These are phyloP conservation scores for Epizoanthus ramosus DNA, from an alignment of 92 coral and sea anemone genomes.

Conservation along the genomic window DNA sequence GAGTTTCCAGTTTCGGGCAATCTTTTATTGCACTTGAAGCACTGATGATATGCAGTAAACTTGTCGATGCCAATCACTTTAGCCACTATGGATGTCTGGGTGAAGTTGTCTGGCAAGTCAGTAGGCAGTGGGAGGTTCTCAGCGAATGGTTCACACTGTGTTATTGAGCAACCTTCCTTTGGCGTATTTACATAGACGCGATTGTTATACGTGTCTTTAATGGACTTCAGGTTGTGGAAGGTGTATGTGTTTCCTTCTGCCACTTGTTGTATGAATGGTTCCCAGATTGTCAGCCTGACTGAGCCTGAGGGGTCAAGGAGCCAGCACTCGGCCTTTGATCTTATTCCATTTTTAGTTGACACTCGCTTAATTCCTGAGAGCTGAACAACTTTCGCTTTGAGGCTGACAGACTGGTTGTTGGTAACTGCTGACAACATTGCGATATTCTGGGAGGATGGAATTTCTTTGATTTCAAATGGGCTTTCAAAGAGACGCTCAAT, in stretches of 20 bases:
- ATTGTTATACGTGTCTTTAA: background rate
- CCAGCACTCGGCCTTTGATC: conserved; percentile 41
- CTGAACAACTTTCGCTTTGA: conserved; percentile 45
- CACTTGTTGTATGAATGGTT: conserved; percentile 39
- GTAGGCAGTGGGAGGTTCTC: too few relatives aligned
- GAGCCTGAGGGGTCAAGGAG: conserved; percentile 45
- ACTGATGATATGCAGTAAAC: too few relatives aligned
- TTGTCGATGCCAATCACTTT: too few relatives aligned
- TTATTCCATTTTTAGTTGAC: conserved; percentile 20
- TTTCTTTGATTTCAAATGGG: conserved; percentile 30
- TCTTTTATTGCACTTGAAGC: too few relatives aligned
- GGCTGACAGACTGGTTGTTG: conserved; percentile 29
- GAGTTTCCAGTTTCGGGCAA: too few relatives aligned
- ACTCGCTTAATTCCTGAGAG: conserved; percentile 19
- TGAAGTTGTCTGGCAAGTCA: too few relatives aligned
- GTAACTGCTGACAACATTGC: conserved; percentile 36
- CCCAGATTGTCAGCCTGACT: conserved; percentile 46
- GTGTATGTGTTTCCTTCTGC: conserved; percentile 45
- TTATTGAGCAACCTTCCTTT: background rate
- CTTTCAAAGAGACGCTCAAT: background rate
- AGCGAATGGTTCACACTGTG: too few relatives aligned
- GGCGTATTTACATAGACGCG: background rate
- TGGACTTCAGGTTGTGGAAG: conserved; percentile 40
- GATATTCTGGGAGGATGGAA: conserved; percentile 38
- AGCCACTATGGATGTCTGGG: too few relatives aligned